These are phyloP conservation scores for Gambusia yucatana DNA, from an alignment of 2,797 vertebrate species.

Conservation along the genomic window DNA sequence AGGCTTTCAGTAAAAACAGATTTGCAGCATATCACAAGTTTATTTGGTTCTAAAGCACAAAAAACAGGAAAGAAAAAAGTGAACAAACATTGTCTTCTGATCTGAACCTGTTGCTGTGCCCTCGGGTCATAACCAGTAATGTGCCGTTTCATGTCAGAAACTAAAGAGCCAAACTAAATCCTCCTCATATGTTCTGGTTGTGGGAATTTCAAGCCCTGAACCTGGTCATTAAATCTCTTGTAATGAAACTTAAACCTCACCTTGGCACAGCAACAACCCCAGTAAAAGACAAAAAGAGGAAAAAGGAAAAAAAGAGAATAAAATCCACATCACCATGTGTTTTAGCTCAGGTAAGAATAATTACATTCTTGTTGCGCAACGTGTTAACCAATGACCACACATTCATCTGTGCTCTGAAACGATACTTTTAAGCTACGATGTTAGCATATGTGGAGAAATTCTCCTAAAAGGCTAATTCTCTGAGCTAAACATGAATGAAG, in stretches of 20 bases:
- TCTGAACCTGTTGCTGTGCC: conserved; percentile 46
- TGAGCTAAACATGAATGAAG: conserved; percentile 52
- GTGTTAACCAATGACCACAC: conserved; percentile 1
- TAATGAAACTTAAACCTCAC: conserved; percentile 74
- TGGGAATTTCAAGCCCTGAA: conserved; percentile 68
- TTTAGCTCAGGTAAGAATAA: conserved; percentile 23
- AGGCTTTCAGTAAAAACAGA: background rate
- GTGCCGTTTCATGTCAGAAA: conserved; percentile 70
- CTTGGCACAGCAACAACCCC: conserved; percentile 48
- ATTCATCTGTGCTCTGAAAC: conserved; percentile 24
- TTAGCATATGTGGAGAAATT: conserved; percentile 28
- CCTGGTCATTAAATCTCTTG: conserved; percentile 66
- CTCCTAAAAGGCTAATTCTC: conserved; percentile 68
- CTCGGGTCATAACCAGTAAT: conserved; percentile 62
- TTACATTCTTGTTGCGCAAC: conserved; percentile 22
- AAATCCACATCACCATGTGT: conserved; percentile 3
- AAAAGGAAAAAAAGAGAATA: conserved; percentile 6
- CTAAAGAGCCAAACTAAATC: conserved; percentile 71
- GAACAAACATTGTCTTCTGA: conserved; percentile 12
- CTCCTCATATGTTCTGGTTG: conserved; percentile 69
- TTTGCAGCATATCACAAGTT: background rate
- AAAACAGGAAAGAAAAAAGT: background rate
- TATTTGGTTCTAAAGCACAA: background rate
- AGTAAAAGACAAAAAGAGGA: conserved; percentile 36
- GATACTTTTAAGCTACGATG: conserved; percentile 51